Evolutionary conservation across 1,140 invertebrate genomes (phyloP), one percentile per base, ranked within the genome.

Genomic region (Drosophila lowei): DNA sequence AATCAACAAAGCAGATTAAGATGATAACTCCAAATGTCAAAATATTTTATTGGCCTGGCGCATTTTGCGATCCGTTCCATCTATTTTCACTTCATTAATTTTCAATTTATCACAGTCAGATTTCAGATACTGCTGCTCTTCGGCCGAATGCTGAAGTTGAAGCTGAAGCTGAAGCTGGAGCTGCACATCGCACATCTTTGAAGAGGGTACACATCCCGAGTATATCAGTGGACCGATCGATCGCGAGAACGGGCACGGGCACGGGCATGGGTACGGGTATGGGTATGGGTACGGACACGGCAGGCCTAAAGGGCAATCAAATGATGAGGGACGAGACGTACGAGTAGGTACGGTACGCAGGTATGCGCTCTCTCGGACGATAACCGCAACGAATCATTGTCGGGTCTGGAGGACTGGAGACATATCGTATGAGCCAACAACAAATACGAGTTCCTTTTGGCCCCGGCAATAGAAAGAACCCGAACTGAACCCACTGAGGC

Each of bases 31-130:
- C 81, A 81, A 90, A 90, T 90, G 89, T 90, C 89, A 90, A 90
- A 90, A 90, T 90, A 90, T 90, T 90, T 90, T 90, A 90, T 90
- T 90, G 89, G 89, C 89, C 79, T 84, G 89, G 89, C 85, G 89
- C 89, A 89, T 90, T 90, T 90, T 90, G 89, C 89, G 85, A 90
- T 90, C 89, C 89, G 89, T 90, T 90, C 89, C 89, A 90, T 90
- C 89, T 90, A 90, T 90, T 90, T 90, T 90, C 89, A 90, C 89
- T 90, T 90, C 89, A 90, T 90, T 90, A 90, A 90, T 90, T 90
- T 90, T 90, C 89, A 90, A 90, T 90, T 90, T 90, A 90, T 90
- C 89, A 90, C 89, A 90, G 86, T 88, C 89, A 88, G 89, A 90
- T 90, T 90, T 85, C 54, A 84, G 89, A 90, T 90, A 90, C 74